Evolutionary conservation across 2,888 invertebrate genomes (phyloP).

Genomic region (Eretmocerus hayati): DNA sequence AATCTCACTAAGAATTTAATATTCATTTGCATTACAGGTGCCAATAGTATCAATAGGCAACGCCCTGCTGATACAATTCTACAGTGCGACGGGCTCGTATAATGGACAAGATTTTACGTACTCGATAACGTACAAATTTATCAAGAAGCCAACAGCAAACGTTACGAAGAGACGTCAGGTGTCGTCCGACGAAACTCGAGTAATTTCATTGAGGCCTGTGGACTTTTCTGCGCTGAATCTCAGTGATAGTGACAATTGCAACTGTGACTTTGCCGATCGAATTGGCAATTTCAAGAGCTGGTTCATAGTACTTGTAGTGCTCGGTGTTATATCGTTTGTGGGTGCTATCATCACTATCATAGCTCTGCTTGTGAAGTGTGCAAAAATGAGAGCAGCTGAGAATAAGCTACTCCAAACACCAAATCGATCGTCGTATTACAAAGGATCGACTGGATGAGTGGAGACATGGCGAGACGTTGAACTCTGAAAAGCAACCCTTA

Average conservation of each 20-base stretch:
- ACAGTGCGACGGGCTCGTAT: conserved; percentile 36
- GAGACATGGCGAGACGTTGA: no score
- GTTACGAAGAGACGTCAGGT: conserved; percentile 27
- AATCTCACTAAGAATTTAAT: background rate
- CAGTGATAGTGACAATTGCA: conserved; percentile 34
- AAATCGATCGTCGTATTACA: conserved; percentile 26
- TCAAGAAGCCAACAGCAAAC: conserved; percentile 28
- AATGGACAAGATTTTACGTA: conserved; percentile 39
- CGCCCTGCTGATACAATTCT: conserved; percentile 35
- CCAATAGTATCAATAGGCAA: conserved; percentile 36
- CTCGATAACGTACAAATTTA: conserved; percentile 35
- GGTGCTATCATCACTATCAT: conserved; percentile 36
- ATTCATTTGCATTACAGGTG: conserved; percentile 23
- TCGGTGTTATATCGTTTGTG: conserved; percentile 36
- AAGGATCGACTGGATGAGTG: conserved; percentile 17
- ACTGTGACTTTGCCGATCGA: conserved; percentile 36
- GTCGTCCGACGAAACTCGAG: conserved; percentile 22
- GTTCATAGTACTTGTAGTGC: conserved; percentile 38
- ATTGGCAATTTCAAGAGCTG: conserved; percentile 38
- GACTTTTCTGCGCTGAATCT: conserved; percentile 37
- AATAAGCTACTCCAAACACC: conserved; percentile 37
- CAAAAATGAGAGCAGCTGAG: conserved; percentile 32
- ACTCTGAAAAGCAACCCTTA: no score
- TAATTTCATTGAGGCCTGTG: conserved; percentile 35
- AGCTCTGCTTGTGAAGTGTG: conserved; percentile 33